phyloP scores from a whole-genome alignment of 2,797 vertebrate genomes.

The Apogon talboti region DNA sequence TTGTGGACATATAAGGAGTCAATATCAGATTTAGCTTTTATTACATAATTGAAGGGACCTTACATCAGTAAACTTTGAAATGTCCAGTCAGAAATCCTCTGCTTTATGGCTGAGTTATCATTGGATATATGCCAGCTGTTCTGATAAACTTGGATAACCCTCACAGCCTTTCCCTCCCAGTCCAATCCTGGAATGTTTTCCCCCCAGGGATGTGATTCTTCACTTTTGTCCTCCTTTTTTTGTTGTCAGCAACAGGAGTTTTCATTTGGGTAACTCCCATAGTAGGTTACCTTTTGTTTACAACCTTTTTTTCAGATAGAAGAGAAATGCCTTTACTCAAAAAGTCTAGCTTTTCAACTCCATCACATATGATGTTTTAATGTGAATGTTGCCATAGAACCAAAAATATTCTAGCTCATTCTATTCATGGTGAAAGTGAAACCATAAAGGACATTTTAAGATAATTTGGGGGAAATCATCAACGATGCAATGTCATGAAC shows the following conservation, averaged over 20 bases:
- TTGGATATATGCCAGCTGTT: constrained; percentile 52
- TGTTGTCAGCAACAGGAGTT: constrained; percentile 16
- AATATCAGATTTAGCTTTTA: not conserved
- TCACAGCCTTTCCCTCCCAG: constrained; percentile 43
- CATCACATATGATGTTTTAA: no score
- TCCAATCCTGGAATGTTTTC: constrained; percentile 46
- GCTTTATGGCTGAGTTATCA: constrained; percentile 52
- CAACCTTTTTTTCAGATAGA: not conserved
- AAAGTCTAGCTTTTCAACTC: no score
- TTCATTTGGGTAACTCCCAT: constrained; percentile 18
- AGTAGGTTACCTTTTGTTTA: constrained; percentile 19
- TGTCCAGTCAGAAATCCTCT: constrained; percentile 34
- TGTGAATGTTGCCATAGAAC: no score
- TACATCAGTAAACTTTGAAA: constrained; percentile 50
- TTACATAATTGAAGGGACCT: constrained; percentile 34
- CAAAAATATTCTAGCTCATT: no score
- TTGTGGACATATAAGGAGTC: not conserved
- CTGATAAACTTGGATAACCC: constrained; percentile 65
- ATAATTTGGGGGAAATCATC: no score
- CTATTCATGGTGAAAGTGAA: no score
- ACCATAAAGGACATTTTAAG: no score
- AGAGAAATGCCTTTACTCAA: no score
- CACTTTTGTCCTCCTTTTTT: constrained; percentile 53
- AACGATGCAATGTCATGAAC: no score
- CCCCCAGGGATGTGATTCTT: constrained; percentile 49